Evolutionary conservation across 2,113 vertebrate genomes (phyloP).

Genomic region (Chionodraco myersi): DNA sequence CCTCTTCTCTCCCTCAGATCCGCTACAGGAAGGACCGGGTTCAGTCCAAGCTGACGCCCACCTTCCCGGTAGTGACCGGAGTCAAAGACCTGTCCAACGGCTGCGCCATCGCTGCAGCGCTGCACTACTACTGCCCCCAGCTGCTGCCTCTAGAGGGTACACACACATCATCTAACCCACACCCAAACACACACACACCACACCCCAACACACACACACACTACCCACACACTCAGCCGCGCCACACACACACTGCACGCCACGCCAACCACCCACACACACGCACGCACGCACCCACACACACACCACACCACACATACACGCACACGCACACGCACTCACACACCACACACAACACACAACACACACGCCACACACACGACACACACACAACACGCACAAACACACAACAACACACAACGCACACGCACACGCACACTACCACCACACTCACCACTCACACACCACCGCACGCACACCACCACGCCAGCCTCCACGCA

Average conservation of each 20-base stretch:
- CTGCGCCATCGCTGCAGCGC: conserved; percentile 87
- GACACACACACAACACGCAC: too few relatives aligned
- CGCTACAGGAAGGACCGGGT: conserved; percentile 94
- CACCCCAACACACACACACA: too few relatives aligned
- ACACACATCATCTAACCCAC: conserved; percentile 24
- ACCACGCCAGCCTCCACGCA: too few relatives aligned
- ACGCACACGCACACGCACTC: rapidly evolving
- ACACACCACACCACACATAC: background rate
- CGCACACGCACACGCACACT: too few relatives aligned
- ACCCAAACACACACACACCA: background rate
- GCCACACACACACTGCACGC: too few relatives aligned
- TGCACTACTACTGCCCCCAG: conserved; percentile 91
- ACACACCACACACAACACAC: too few relatives aligned
- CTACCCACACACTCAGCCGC: too few relatives aligned
- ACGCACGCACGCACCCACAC: conserved; percentile 1
- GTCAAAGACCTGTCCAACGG: conserved; percentile 93
- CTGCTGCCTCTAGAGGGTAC: conserved; percentile 89
- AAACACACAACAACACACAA: too few relatives aligned
- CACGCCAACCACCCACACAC: too few relatives aligned
- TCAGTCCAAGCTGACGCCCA: conserved; percentile 87
- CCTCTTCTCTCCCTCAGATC: conserved; percentile 79
- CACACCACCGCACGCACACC: too few relatives aligned
- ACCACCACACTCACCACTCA: too few relatives aligned
- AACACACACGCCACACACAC: too few relatives aligned
- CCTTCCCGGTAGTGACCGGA: conserved; percentile 86